phyloP scores from a whole-genome alignment of 2,113 vertebrate genomes.

The Gallinago media region DNA sequence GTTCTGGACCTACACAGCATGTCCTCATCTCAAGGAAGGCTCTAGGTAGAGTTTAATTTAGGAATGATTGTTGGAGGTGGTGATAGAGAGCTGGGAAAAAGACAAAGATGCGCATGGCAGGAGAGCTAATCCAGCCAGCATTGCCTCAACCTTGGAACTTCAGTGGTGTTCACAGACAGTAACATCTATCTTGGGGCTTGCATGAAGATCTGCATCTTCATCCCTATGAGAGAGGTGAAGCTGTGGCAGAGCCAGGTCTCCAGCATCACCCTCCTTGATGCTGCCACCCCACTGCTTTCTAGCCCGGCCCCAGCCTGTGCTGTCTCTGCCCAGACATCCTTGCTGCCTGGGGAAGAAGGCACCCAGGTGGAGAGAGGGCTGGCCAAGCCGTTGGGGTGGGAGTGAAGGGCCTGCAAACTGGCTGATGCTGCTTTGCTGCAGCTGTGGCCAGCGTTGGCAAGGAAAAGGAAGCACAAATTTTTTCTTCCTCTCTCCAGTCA shows the following conservation, averaged over 20 bases:
- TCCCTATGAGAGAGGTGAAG: background rate
- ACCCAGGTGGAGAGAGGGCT: background rate
- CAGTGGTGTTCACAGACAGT: background rate
- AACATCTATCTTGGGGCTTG: background rate
- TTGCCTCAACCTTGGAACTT: background rate
- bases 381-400: background rate
- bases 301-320: background rate
- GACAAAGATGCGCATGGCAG: background rate
- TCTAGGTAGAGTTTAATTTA: background rate
- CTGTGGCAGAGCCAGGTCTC: background rate
- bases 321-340: background rate
- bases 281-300: background rate
- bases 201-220: background rate
- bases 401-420: background rate
- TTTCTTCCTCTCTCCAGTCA: background rate
- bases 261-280: background rate
- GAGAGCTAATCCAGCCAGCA: background rate
- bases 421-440: background rate
- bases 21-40: background rate
- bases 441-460: background rate
- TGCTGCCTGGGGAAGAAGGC: fast-evolving
- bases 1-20: background rate
- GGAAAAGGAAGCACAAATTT: background rate
- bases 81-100: background rate
- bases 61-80: background rate